Base-by-base conservation (phyloP, 92 coral and sea anemone species). In the Blastomussa wellsi region DNA sequence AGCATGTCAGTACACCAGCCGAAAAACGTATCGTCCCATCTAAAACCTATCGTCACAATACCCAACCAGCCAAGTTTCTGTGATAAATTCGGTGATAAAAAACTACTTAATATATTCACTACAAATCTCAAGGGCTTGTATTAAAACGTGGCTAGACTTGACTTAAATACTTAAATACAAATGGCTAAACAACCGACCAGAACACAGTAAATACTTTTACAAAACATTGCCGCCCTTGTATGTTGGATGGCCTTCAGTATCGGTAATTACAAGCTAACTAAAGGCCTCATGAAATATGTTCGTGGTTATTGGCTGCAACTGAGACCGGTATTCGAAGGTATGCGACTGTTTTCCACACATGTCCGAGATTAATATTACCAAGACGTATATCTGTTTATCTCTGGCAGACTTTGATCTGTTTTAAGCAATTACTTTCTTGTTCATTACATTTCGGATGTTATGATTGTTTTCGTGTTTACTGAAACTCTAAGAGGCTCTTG, bases 311-410 rank as follows among this genome's bases (percentile, higher is more conserved):
- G 39, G 74, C 44, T 68, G 39, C n/a, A 33, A 37, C 74, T 68
- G 41, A 68, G 33, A 33, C 20, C 4, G 44, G 3, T 68, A 68
- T 68, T 38, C 7, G 3, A 11, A 69, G 74, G 26, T 33, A 69
- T 16, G 69, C 7, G 1, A 53, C 41, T 19, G 17, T 51, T 16
- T 57, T 57, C 29, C 47, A 64, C 38, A 31, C 44, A 22, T 78
- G 42, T 66, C 44, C 74, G 44, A 44, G 57, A 79, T 65, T 64
- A 79, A 66, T 5, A 48, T 28, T 79, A 42, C 57, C 36, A n/a
- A 17, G 36, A 31, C 36, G 12, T 59, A 15, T 5, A 8, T 81
- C 84, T 81, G 77, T 81, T 67, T 42, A 81, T 81, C 75, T 49
- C 33, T 81, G 22, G 44, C 82, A 36, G 64, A 81, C 72, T 70